phyloP scores from a whole-genome alignment of 1,140 invertebrate genomes.

The Pentalonia nigronervosa region DNA sequence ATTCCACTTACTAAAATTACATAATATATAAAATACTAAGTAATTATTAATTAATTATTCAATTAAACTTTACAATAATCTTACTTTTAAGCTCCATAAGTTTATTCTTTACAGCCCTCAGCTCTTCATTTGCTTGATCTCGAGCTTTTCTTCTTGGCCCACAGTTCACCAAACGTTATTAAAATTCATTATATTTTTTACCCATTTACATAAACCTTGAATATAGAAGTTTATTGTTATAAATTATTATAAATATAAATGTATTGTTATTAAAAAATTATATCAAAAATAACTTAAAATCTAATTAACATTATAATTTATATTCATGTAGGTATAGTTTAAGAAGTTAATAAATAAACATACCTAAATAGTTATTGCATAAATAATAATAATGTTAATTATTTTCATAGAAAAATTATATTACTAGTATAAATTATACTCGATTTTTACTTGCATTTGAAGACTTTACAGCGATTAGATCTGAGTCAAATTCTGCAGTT shows the following conservation, averaged over 20 bases:
- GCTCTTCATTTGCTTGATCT: slow-evolving; percentile 83
- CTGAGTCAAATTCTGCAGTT: slow-evolving; percentile 81
- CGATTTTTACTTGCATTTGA: slow-evolving; percentile 75
- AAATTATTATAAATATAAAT: too few species aligned
- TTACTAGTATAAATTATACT: not conserved
- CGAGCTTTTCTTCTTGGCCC: slow-evolving; percentile 83
- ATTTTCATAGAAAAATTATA: too few species aligned
- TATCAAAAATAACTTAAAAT: too few species aligned
- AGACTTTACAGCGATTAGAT: slow-evolving; percentile 85
- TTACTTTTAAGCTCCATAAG: slow-evolving; percentile 70
- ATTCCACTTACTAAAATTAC: slow-evolving; percentile 74
- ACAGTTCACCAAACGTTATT: slow-evolving; percentile 93
- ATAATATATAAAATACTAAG: not conserved
- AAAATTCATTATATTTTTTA: slow-evolving; percentile 90
- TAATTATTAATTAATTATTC: not conserved
- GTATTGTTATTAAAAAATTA: too few species aligned
- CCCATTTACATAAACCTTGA: slow-evolving; percentile 86
- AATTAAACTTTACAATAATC: slow-evolving; percentile 47
- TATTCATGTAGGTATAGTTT: too few species aligned
- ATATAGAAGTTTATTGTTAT: not conserved
- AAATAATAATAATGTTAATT: too few species aligned
- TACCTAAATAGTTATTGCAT: too few species aligned
- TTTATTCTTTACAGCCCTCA: slow-evolving; percentile 81
- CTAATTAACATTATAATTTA: too few species aligned
- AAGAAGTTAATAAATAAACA: too few species aligned